Evolutionary conservation across 2,888 invertebrate genomes (phyloP).

Genomic region (Sarcophaga rosellei): DNA sequence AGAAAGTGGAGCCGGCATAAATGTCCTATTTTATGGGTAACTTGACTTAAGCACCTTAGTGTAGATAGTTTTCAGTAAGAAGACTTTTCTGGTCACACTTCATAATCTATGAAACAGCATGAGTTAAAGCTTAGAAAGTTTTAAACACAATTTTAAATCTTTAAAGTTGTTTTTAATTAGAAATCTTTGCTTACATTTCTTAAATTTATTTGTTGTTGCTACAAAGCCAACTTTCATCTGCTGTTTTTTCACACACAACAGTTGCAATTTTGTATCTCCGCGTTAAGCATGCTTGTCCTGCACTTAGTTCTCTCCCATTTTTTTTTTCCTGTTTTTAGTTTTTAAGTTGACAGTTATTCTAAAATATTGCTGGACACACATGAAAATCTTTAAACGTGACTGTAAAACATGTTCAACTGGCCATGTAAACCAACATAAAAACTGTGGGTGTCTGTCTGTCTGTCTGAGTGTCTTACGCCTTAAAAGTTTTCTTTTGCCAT

Average conservation of each 20-base stretch:
- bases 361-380: conserved; percentile 75
- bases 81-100: too few species aligned
- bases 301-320: conserved; percentile 15
- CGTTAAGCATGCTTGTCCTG: conserved; percentile 11
- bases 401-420: conserved; percentile 69
- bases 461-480: neutral
- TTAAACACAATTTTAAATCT: too few species aligned
- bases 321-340: conserved; percentile 1
- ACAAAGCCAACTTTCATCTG: neutral
- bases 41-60: too few species aligned
- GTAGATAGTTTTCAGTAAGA: too few species aligned
- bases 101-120: too few species aligned
- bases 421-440: conserved; percentile 1
- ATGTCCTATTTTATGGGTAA: too few species aligned
- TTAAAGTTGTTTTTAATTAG: neutral
- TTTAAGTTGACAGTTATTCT: conserved; percentile 74
- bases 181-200: neutral
- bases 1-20: too few species aligned
- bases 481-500: neutral
- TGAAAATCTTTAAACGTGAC: conserved; percentile 72
- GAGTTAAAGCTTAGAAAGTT: too few species aligned
- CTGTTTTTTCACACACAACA: conserved; percentile 6
- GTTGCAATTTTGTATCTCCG: conserved; percentile 18
- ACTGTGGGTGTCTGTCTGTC: conserved; percentile 12
- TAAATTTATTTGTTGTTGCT: neutral